Conservation (phyloP, 1,140 invertebrate genomes). For the Trypoxylus dichotomus region DNA sequence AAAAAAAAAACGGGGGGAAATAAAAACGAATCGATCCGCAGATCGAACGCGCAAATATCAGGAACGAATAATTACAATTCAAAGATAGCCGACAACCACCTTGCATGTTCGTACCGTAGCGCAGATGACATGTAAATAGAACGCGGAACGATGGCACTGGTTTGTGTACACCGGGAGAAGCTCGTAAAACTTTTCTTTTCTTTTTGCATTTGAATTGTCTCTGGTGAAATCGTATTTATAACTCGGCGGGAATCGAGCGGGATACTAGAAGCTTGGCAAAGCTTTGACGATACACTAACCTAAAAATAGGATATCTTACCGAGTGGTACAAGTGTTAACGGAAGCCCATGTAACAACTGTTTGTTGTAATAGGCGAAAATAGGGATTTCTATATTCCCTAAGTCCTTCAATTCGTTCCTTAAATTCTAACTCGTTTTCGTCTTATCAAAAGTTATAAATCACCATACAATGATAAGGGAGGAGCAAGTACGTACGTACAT, state of each 20-base stretch:
- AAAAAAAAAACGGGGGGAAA: not conserved
- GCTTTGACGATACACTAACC: conserved; percentile 6
- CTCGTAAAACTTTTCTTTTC: conserved; percentile 5
- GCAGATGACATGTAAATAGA: not conserved
- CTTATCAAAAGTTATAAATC: not conserved
- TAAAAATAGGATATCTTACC: not conserved
- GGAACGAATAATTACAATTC: not conserved
- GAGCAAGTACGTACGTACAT: not conserved
- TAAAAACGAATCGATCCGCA: not conserved
- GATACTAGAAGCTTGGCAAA: not conserved
- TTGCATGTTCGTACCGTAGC: not conserved
- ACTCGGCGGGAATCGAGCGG: not conserved
- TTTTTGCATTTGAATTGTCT: not conserved
- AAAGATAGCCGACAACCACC: not conserved
- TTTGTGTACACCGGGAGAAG: not conserved
- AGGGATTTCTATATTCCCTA: not conserved
- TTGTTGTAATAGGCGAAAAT: not conserved
- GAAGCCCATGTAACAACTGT: not conserved
- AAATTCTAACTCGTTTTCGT: not conserved
- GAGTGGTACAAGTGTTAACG: not conserved
- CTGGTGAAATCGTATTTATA: not conserved
- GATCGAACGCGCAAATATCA: not conserved
- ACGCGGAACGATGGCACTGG: not conserved
- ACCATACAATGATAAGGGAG: not conserved
- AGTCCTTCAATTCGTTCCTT: not conserved